phyloP scores from a whole-genome alignment of 2,797 vertebrate species.

The Phoebastria nigripes region DNA sequence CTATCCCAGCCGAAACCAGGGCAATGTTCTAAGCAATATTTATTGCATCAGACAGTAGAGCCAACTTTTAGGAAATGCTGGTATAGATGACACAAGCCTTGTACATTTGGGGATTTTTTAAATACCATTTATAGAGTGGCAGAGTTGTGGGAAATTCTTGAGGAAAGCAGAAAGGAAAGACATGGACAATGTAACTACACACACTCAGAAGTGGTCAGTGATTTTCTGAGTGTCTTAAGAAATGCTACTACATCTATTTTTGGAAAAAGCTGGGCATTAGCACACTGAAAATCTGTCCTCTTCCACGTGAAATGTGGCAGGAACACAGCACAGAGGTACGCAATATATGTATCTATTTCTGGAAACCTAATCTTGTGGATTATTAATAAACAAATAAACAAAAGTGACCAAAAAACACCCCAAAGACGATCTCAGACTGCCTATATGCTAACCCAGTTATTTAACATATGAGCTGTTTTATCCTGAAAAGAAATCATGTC shows the following conservation, averaged over 20 bases:
- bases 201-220: background rate
- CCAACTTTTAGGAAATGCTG: background rate
- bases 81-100: background rate
- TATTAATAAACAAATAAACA: background rate
- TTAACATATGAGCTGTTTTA: background rate
- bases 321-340: background rate
- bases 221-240: background rate
- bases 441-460: background rate
- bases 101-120: background rate
- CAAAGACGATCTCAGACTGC: background rate
- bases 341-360: background rate
- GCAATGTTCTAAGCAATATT: conserved; percentile 5
- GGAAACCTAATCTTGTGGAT: background rate
- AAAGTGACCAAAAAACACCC: background rate
- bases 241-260: background rate
- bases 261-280: background rate
- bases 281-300: background rate
- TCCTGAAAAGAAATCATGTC: background rate
- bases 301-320: background rate
- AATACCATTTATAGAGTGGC: background rate
- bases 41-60: background rate
- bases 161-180: background rate
- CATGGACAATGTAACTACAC: background rate
- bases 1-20: no score
- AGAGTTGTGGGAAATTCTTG: background rate